Conservation (phyloP, 2,113 vertebrate genomes). For the Corydoras sp. region DNA sequence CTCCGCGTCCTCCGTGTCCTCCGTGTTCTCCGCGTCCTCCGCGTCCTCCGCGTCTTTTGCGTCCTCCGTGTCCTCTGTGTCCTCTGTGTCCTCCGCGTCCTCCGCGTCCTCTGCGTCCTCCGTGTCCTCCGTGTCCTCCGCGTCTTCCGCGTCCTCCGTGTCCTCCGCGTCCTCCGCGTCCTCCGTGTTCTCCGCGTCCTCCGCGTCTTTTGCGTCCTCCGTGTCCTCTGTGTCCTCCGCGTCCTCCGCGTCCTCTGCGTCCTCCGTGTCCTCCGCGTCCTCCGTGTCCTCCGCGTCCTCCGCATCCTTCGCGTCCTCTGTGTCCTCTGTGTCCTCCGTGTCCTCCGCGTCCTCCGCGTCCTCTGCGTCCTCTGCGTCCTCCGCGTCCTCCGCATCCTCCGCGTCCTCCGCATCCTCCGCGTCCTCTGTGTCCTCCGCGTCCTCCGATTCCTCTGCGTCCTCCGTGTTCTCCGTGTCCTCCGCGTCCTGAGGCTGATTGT, state of each 20-base stretch:
- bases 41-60: neutral
- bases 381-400: neutral
- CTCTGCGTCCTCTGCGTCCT: neutral
- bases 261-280: neutral
- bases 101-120: too few relatives aligned
- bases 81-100: conserved; percentile 2
- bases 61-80: neutral
- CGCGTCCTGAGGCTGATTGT: neutral
- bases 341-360: neutral
- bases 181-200: too few relatives aligned
- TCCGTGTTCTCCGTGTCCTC: neutral
- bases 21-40: neutral
- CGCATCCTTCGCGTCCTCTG: neutral
- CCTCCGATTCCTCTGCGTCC: too few relatives aligned
- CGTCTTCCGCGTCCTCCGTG: neutral
- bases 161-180: neutral
- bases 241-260: neutral
- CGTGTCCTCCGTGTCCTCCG: neutral
- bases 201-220: too few relatives aligned
- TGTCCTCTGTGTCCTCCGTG: neutral
- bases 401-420: neutral
- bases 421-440: neutral
- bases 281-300: too few relatives aligned
- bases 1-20: too few relatives aligned
- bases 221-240: neutral